Base-by-base conservation (phyloP, 2,888 invertebrate species). In the Empis stercorea region DNA sequence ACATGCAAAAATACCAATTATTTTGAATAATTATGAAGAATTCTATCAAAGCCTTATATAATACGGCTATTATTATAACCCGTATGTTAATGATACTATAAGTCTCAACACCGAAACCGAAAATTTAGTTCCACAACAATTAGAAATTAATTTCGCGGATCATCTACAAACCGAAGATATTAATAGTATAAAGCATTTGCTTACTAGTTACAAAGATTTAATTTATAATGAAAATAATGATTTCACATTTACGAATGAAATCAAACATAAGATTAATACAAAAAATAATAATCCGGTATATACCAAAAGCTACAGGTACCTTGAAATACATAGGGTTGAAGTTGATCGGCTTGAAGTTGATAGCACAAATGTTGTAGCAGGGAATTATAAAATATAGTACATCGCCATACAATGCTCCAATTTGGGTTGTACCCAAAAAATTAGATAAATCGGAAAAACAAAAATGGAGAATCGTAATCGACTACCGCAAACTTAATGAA, bases 341-440 rank as follows among this genome's bases (percentile, higher is more conserved):
- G 53, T 49, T 2, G 46, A 50, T 15, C 15, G 37, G 17, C 49
- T n/a, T n/a, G n/a, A n/a, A n/a, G n/a, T n/a, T 51, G 20, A 53
- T 51, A 13, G 13, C 44, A 7, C 50, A 52, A 44, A 53, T 54
- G 51, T 44, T 50, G 11, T 10, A 43, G 17, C 43, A 50, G 40
- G 44, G 16, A 13, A 60, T 61, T 20, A 57, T 61, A 10, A 27
- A 40, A 34, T 3, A 37, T 16, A 37, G 37, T 37, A 16, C 4
- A 10, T 37, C 37, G 9, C 37, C 37, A n/a, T 37, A 37, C 16
- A 15, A 14, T 4, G 16, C 37, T 37, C 16, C 37, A 10, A 15
- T 37, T 14, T 37, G 37, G 37, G 10, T 37, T 16, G 37, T 37
- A 10, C 37, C 37, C 5, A 37, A 37, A 37, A 37, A 37, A 16